These are phyloP conservation scores for Drosophila mulleri DNA, from an alignment of 2,888 invertebrate species.

Conservation along the genomic window DNA sequence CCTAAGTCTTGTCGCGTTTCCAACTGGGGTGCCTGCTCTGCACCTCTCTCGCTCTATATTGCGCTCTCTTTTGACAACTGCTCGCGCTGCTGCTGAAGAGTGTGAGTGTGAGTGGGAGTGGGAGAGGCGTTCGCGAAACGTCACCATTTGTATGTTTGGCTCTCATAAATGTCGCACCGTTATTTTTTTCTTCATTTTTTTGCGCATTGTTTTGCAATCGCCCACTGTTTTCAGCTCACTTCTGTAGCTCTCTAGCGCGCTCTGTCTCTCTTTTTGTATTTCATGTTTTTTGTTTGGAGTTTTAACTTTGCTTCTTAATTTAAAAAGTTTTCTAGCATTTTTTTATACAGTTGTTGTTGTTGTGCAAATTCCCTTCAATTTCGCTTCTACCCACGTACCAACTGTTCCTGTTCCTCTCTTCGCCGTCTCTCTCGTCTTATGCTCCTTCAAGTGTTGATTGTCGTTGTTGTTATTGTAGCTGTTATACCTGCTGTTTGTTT, in stretches of 20 bases:
- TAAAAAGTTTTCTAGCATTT: slow-evolving; percentile 71
- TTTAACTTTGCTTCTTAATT: slow-evolving; percentile 79
- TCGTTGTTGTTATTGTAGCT: slow-evolving; percentile 41
- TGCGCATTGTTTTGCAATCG: slow-evolving; percentile 38
- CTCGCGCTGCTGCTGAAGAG: background rate
- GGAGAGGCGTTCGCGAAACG: slow-evolving; percentile 21
- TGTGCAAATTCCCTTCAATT: slow-evolving; percentile 65
- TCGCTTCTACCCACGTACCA: slow-evolving; percentile 47
- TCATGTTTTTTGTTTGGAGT: slow-evolving; percentile 53
- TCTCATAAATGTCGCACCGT: slow-evolving; percentile 68
- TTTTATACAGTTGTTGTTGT: slow-evolving; percentile 26
- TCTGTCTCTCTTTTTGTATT: slow-evolving; percentile 1
- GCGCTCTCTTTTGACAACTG: background rate
- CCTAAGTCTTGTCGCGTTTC: slow-evolving; percentile 33
- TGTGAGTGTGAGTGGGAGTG: too few species aligned
- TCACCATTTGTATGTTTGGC: slow-evolving; percentile 45
- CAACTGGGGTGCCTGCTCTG: background rate
- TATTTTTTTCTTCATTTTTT: slow-evolving; percentile 37
- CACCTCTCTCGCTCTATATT: background rate
- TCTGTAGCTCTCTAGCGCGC: background rate
- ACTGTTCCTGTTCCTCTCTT: background rate
- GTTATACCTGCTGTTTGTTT: slow-evolving; percentile 67
- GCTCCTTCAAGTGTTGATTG: slow-evolving; percentile 54
- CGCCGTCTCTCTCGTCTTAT: slow-evolving; percentile 3
- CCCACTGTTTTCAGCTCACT: slow-evolving; percentile 17